phyloP scores from a whole-genome alignment of 2,113 vertebrate species.

The Hymenochirus boettgeri region DNA sequence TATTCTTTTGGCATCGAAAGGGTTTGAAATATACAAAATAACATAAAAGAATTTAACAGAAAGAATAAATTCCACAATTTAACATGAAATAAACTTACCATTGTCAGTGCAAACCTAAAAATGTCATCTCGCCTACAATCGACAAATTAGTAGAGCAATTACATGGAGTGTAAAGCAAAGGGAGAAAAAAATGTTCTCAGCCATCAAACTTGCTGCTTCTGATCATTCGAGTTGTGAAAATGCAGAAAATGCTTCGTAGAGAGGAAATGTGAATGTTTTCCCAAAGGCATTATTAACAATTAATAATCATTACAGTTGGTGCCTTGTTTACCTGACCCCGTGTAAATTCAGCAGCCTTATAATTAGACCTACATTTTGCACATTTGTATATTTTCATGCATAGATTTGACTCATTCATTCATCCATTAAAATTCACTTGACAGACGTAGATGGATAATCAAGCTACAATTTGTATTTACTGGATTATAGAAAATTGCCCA shows the following conservation, averaged over 20 bases:
- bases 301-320: slow-evolving; percentile 78
- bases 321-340: slow-evolving; percentile 80
- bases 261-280: slow-evolving; percentile 62
- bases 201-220: slow-evolving; percentile 47
- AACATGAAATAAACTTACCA: slow-evolving; percentile 36
- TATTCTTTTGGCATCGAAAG: neutral
- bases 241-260: slow-evolving; percentile 59
- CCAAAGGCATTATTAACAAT: slow-evolving; percentile 83
- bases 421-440: slow-evolving; percentile 78
- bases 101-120: slow-evolving; percentile 45
- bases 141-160: slow-evolving; percentile 51
- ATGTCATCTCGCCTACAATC: slow-evolving; percentile 42
- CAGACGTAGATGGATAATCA: slow-evolving; percentile 74
- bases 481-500: slow-evolving; percentile 74
- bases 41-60: neutral
- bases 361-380: slow-evolving; percentile 79
- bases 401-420: slow-evolving; percentile 72
- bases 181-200: slow-evolving; percentile 40
- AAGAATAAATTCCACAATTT: slow-evolving; percentile 33
- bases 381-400: slow-evolving; percentile 70
- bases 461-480: slow-evolving; percentile 76
- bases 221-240: slow-evolving; percentile 52
- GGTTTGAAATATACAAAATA: neutral
- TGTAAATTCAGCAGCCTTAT: slow-evolving; percentile 75
- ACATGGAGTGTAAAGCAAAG: slow-evolving; percentile 23